Base-by-base conservation (phyloP, 2,113 vertebrate genomes). In the Macrotis lagotis region DNA sequence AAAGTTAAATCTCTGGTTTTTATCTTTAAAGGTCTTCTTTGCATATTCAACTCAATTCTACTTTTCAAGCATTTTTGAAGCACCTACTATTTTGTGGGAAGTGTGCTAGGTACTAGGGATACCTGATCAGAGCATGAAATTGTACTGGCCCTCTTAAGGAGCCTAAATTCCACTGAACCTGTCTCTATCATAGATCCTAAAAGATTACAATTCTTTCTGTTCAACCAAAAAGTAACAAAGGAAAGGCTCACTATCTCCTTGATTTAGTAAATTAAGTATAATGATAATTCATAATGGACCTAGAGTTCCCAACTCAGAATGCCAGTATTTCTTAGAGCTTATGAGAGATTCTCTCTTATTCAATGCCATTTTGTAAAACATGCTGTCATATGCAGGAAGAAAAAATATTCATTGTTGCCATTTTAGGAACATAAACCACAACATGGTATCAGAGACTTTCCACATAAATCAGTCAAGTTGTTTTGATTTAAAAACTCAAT, bases 401-500 rank as follows among this genome's bases (percentile, higher is more conserved):
- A 94, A 93, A 94, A 89, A 93, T 93, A 44, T 92, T 95, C 93
- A 95, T 59, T 95, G 88, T 94, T 90, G 92, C 66, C 28, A 92
- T 59, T 91, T 94, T 89, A 88, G 49, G 90, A 95, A 24, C 92
- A 93, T 88, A 93, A 95, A 51, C 44, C 83, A 89, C 48, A 92
- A 59, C 11, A 95, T 88, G 95, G 92, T 92, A 48, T 50, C 95
- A 95, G 94, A 48, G 51, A 95, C 93, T 96, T 96, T 90, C 88
- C 91, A 92, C 48, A 66, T 66, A 95, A 97, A 97, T 59, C 44
- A 95, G 88, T 91, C 94, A 0, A 10, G 51, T 53, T 94, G 51
- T 96, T 96, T 96, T 93, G 48, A 96, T 94, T 96, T 96, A 88
- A 97, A 95, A 96, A 89, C 83, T 49, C 83, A 96, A 93, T 95